Percentiles rank a stretch among this genome's conserved stretches.
Evolutionary conservation across 2,888 invertebrate species (phyloP).

Genomic region (Exocentrus adspersus): DNA sequence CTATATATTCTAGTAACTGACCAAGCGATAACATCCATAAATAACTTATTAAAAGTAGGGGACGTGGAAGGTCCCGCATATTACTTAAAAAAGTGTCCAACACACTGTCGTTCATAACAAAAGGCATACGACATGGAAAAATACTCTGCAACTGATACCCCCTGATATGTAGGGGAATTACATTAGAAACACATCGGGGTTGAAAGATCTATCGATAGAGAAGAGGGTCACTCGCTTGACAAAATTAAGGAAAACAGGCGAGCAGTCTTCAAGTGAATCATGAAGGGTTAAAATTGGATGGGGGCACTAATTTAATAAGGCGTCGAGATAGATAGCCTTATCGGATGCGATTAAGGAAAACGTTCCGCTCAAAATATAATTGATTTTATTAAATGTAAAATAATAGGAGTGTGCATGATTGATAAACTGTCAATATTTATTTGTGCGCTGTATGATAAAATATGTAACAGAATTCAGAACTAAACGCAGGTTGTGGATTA

Average conservation of each 20-base stretch:
- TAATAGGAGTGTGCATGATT: constrained; percentile 39
- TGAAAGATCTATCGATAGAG: constrained; percentile 50
- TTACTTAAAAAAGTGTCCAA: constrained; percentile 38
- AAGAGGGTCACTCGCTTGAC: constrained; percentile 37
- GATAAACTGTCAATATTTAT: constrained; percentile 20
- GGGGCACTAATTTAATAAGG: constrained; percentile 52
- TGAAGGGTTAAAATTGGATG: constrained; percentile 47
- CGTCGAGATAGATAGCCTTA: constrained; percentile 38
- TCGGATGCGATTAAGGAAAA: constrained; percentile 38
- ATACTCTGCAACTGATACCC: constrained; percentile 60
- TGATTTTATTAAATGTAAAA: constrained; percentile 39
- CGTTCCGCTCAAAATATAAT: constrained; percentile 35
- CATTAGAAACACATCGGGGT: constrained; percentile 55
- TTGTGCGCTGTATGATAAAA: not conserved
- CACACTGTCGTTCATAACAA: constrained; percentile 51
- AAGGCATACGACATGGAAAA: constrained; percentile 61
- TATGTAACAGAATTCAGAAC: no score
- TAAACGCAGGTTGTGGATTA: no score
- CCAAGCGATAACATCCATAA: constrained; percentile 1
- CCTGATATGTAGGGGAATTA: constrained; percentile 50
- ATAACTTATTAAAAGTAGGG: constrained; percentile 13
- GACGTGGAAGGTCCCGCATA: constrained; percentile 38
- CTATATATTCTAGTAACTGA: no score
- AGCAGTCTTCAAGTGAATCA: constrained; percentile 45
- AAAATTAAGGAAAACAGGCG: constrained; percentile 44